Conservation (phyloP, 2,797 vertebrate species). For the Xiphophorus birchmanni region DNA sequence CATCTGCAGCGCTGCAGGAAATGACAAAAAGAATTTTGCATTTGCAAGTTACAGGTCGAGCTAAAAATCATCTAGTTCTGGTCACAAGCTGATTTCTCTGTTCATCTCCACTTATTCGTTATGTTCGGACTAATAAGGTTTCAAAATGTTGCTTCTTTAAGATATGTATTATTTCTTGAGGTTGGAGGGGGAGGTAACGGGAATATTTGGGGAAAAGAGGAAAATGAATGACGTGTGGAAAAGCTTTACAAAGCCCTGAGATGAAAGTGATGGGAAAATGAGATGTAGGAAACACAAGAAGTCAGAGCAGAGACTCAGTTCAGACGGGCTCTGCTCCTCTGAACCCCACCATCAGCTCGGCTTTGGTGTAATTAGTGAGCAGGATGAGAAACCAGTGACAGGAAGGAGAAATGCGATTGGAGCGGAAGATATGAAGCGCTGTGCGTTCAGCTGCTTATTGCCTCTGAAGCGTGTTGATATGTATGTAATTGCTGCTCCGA, state of each 20-base stretch:
- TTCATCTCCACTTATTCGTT: neutral
- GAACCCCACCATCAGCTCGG: constrained; percentile 44
- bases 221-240: constrained; percentile 63
- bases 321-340: constrained; percentile 53
- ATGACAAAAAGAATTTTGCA: neutral
- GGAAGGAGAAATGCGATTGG: constrained; percentile 70
- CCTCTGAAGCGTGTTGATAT: constrained; percentile 75
- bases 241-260: constrained; percentile 54
- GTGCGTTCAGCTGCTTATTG: constrained; percentile 48
- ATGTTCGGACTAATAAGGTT: neutral
- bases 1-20: neutral
- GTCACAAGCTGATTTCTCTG: neutral
- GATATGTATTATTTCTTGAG: neutral
- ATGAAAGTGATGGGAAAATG: constrained; percentile 75
- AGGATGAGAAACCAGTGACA: constrained; percentile 66
- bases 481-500: constrained; percentile 72
- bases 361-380: constrained; percentile 69
- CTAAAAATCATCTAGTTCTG: neutral
- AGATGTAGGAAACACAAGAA: constrained; percentile 71
- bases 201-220: constrained; percentile 10
- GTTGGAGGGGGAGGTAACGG: neutral
- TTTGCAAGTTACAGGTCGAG: neutral
- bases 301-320: constrained; percentile 69
- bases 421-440: constrained; percentile 66
- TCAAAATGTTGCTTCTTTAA: constrained; percentile 11